Evolutionary conservation across 2,888 invertebrate genomes (phyloP).

Genomic region (Sarcophaga carnaria): DNA sequence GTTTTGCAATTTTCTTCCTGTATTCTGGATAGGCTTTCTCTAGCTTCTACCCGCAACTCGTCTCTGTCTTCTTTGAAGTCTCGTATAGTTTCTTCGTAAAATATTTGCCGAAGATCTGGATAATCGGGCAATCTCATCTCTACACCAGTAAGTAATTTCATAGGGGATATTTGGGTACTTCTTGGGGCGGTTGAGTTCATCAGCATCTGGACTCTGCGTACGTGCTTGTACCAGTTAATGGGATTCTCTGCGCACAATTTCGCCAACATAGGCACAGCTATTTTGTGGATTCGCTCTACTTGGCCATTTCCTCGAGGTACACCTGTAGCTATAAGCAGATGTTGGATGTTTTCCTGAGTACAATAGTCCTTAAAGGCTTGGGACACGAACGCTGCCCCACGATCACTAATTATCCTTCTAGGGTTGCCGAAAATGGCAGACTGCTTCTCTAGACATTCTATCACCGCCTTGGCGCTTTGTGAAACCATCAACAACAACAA

Average conservation of each 20-base stretch:
- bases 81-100: constrained; percentile 1
- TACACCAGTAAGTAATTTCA: constrained; percentile 57
- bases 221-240: constrained; percentile 71
- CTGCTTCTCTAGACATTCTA: constrained; percentile 24
- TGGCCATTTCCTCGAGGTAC: constrained; percentile 67
- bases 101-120: constrained; percentile 42
- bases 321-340: constrained; percentile 47
- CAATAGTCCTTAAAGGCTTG: constrained; percentile 48
- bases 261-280: constrained; percentile 75
- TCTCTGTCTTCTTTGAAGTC: background rate
- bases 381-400: constrained; percentile 55
- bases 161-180: constrained; percentile 49
- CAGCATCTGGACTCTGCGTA: constrained; percentile 11
- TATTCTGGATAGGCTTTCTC: background rate
- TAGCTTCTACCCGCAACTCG: background rate
- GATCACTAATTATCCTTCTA: constrained; percentile 13
- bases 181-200: constrained; percentile 69
- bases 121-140: constrained; percentile 55
- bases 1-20: constrained; percentile 32
- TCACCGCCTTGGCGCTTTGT: constrained; percentile 39
- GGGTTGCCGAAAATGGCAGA: constrained; percentile 38
- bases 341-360: constrained; percentile 32
- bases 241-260: constrained; percentile 76
- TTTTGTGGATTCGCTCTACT: constrained; percentile 67
- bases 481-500: constrained; percentile 39